Base-by-base conservation (phyloP, 2,113 vertebrate genomes). In the Acrocephalus kingi region DNA sequence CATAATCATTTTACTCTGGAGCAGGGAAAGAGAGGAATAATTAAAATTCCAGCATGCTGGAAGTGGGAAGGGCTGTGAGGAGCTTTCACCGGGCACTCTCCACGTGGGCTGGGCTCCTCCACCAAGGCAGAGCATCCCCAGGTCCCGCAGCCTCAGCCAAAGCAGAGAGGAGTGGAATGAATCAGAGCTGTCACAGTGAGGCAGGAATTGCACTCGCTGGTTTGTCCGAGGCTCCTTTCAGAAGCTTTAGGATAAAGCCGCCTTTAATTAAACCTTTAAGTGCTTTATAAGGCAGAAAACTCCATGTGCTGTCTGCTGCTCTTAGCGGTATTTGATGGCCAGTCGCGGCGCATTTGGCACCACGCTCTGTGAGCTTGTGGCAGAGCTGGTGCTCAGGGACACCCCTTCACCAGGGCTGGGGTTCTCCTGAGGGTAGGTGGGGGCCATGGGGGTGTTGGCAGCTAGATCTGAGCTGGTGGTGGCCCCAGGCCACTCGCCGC, bases 241-340 rank as follows among this genome's bases (percentile, higher is more conserved):
- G 81, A 41, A 31, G 93, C 89, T 91, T 85, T 96, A 91, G 84
- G 93, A 95, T 94, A 96, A 97, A 96, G 94, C 78, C 4, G 4
- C 46, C 95, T 91, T 96, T 95, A 94, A 97, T 96, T 97, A 96
- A 94, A 97, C 89, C 89, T 93, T 84, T 96, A 97, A 96, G 95
- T 95, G 95, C 94, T 96, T 96, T 93, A 75, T 91, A 91, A 82
- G 74, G 89, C 94, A 85, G 87, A 66, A 93, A 86, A 72, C 74
- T 95, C 78, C 49, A 43, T 37, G 87, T 73, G 87, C 82, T 33
- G 87, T 89, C 94, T 97, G 91, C 93, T 62, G 74, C 94, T 90
- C 84, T 69, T 72, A 72, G 79, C 18, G 74, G 49, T 9, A 13
- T 76, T 84, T 69, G 78, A 58, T 80, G 24, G 28, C 74, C 1